Percentiles rank a stretch among this genome's conserved stretches.
phyloP scores from a whole-genome alignment of 2,888 invertebrate species.

The Cancer borealis region DNA sequence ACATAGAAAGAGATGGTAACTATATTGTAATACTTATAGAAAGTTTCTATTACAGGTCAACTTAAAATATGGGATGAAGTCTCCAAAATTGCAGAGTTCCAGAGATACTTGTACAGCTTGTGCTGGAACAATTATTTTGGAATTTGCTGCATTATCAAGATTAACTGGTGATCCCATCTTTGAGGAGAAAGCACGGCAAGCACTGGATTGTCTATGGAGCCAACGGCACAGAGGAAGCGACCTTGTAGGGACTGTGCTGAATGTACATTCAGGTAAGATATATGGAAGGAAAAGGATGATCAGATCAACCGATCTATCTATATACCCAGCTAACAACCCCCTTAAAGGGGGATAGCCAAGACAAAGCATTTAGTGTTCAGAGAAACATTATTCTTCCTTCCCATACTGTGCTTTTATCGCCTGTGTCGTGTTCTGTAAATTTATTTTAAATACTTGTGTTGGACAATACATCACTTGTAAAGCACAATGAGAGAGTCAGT shows the following conservation, averaged over 20 bases:
- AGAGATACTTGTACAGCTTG: constrained; percentile 98
- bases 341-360: not conserved
- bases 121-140: constrained; percentile 97
- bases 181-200: constrained; percentile 92
- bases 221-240: constrained; percentile 94
- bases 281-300: not conserved
- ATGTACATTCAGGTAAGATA: constrained; percentile 88
- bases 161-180: constrained; percentile 85
- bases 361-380: not conserved
- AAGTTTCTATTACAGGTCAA: constrained; percentile 84
- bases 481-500: no score
- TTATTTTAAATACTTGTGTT: no score
- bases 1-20: not conserved
- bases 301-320: not conserved
- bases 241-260: constrained; percentile 97
- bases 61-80: constrained; percentile 90
- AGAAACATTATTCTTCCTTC: no score
- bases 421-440: no score
- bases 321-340: no score
- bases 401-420: no score
- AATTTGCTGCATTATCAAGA: constrained; percentile 97
- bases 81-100: constrained; percentile 86
- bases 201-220: constrained; percentile 98
- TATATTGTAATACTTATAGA: not conserved
- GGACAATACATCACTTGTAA: no score